Percentiles rank a stretch among this genome's conserved stretches.
phyloP scores from a whole-genome alignment of 2,888 invertebrate species.

The Dryadula phaetusa region DNA sequence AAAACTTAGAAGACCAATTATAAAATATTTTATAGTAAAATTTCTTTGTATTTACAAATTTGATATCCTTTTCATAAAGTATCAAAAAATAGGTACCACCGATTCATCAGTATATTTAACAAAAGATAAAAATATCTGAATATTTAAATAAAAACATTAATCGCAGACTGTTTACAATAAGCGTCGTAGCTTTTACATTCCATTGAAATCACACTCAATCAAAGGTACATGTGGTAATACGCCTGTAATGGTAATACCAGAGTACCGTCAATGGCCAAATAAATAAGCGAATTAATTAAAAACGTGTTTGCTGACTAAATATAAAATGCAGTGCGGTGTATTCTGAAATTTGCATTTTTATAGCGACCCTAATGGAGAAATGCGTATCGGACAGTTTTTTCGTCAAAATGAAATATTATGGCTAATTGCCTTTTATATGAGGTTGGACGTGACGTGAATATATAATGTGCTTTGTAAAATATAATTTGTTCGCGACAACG shows the following conservation, averaged over 20 bases:
- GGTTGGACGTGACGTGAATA: constrained; percentile 23
- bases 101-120: too few relatives aligned
- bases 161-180: constrained; percentile 1
- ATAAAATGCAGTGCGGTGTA: constrained; percentile 54
- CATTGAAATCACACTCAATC: constrained; percentile 39
- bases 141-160: not conserved
- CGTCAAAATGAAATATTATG: constrained; percentile 39
- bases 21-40: too few relatives aligned
- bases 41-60: too few relatives aligned
- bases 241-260: constrained; percentile 45
- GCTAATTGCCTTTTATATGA: constrained; percentile 28
- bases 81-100: too few relatives aligned
- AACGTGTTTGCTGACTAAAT: constrained; percentile 71
- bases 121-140: too few relatives aligned
- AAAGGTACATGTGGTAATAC: constrained; percentile 35
- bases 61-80: too few relatives aligned
- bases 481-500: not conserved
- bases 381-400: constrained; percentile 49
- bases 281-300: constrained; percentile 77
- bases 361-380: constrained; percentile 52
- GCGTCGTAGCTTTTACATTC: not conserved
- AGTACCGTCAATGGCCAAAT: constrained; percentile 54
- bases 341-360: constrained; percentile 56
- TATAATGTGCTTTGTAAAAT: constrained; percentile 3
- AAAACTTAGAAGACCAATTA: too few relatives aligned